Evolutionary conservation across 2,888 invertebrate genomes (phyloP).

Genomic region (Argyresthia goedartella): DNA sequence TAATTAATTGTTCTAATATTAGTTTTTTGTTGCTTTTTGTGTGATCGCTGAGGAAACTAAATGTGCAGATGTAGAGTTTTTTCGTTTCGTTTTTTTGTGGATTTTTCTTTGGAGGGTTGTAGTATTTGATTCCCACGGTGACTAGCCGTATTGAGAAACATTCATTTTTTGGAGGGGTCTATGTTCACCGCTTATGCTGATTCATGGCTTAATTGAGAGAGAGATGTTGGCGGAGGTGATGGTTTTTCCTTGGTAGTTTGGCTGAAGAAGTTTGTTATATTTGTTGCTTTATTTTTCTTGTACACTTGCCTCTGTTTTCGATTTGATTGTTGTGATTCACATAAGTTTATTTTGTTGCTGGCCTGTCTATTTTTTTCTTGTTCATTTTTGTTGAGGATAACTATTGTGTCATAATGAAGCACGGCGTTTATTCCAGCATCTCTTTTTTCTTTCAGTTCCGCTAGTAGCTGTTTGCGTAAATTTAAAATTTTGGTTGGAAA

Average conservation of each 20-base stretch:
- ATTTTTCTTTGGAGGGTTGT: slow-evolving; percentile 2
- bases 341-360: neutral
- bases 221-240: neutral
- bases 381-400: neutral
- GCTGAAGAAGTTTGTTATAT: neutral
- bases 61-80: too few relatives aligned
- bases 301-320: neutral
- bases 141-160: neutral
- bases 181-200: neutral
- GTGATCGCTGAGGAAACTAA: too few relatives aligned
- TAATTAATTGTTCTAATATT: too few relatives aligned
- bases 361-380: neutral
- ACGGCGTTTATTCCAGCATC: neutral
- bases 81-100: too few relatives aligned
- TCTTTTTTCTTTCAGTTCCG: neutral
- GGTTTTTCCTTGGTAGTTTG: neutral
- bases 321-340: neutral
- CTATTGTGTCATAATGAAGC: neutral
- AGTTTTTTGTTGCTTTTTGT: too few relatives aligned
- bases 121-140: neutral
- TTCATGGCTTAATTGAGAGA: neutral
- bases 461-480: neutral
- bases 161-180: neutral
- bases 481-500: neutral
- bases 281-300: neutral